A percentile compares a stretch with the other conserved stretches of the same genome.
These are phyloP conservation scores for Microplitis deprimator DNA, from an alignment of 2,888 invertebrate genomes.

Conservation along the genomic window DNA sequence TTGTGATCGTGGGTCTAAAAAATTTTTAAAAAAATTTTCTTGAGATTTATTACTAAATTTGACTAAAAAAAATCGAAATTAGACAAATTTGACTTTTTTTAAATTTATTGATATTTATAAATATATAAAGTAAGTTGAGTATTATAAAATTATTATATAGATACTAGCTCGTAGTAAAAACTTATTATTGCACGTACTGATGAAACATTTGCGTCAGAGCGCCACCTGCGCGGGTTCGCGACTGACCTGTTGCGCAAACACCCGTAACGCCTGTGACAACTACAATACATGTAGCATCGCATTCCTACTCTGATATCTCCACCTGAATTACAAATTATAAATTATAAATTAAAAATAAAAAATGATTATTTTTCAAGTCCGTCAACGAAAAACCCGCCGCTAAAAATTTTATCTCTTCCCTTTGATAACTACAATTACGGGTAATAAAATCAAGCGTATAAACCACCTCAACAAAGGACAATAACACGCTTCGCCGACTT, in stretches of 20 bases:
- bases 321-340: no score
- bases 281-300: constrained; percentile 18
- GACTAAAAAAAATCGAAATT: no score
- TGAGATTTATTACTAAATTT: no score
- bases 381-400: no score
- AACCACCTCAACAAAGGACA: constrained; percentile 38
- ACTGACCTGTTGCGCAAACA: constrained; percentile 57
- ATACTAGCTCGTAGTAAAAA: constrained; percentile 23
- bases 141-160: not conserved
- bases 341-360: no score
- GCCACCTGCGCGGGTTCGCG: constrained; percentile 56
- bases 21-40: no score
- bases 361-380: no score
- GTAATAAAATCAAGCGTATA: not conserved
- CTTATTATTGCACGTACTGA: constrained; percentile 15
- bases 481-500: constrained; percentile 42
- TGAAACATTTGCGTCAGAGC: constrained; percentile 56
- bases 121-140: no score
- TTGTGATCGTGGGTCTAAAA: no score
- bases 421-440: constrained; percentile 22
- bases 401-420: not conserved
- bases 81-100: no score
- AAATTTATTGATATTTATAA: no score
- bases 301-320: constrained; percentile 2
- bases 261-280: constrained; percentile 32